A percentile compares a stretch with the other conserved stretches of the same genome.
phyloP scores from a whole-genome alignment of 1,140 invertebrate genomes.

The Ceratitis capitata region DNA sequence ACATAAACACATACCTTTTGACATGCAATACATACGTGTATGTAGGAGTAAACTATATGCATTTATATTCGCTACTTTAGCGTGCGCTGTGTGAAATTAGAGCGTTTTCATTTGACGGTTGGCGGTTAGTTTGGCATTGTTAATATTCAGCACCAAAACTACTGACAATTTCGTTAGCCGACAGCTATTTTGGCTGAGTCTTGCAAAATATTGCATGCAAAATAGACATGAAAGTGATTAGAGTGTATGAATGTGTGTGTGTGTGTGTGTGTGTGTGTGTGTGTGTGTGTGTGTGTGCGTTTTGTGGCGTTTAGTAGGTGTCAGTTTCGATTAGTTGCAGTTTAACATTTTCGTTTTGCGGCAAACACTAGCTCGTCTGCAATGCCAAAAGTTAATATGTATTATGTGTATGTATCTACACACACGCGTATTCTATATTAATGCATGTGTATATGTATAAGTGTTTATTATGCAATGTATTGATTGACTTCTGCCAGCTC shows the following conservation, averaged over 20 bases:
- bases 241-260: not conserved
- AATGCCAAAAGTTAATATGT: not conserved
- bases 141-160: conserved; percentile 25
- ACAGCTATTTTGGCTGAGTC: not conserved
- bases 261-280: not conserved
- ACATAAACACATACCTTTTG: not conserved
- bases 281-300: not conserved
- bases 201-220: not conserved
- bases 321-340: conserved; percentile 29
- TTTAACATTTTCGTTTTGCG: not conserved
- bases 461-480: too few species aligned
- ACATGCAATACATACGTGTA: not conserved
- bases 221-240: not conserved
- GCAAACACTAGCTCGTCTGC: not conserved
- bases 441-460: too few species aligned
- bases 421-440: too few species aligned
- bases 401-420: too few species aligned
- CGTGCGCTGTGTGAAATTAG: not conserved
- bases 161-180: not conserved
- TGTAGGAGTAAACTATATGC: too few species aligned
- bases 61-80: not conserved
- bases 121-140: conserved; percentile 32
- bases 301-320: conserved; percentile 4
- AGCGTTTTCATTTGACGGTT: conserved; percentile 18
- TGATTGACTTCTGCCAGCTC: too few species aligned